Evolutionary conservation across 2,113 vertebrate species (phyloP), one percentile per base, ranked within the genome.

Genomic region (Arenaria interpres): DNA sequence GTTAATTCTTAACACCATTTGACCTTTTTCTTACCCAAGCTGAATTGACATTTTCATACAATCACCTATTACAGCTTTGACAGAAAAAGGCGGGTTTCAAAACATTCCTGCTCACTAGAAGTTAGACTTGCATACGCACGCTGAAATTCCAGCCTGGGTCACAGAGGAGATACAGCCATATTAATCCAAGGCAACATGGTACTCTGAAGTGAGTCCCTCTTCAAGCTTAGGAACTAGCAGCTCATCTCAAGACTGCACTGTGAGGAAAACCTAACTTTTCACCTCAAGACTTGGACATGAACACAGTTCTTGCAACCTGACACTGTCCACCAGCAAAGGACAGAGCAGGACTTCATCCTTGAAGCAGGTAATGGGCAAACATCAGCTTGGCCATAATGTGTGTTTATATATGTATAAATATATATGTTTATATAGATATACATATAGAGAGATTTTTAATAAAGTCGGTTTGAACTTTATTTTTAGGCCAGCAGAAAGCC

Each of bases 401-500:
- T 78, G 37, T 67, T 94, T 93, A 59, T 71, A 27, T 24, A 53
- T 12, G 10, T 60, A 82, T 63, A 95, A 94, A 88, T 95, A 88
- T 8, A 12, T 56, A 54, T 35, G 51, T 68, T 93, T 90, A 60
- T 45, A 62, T n/a, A 88, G 56, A 62, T 85, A 93, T 57, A 85
- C 22, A 19, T 46, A 84, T 4, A 92, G 66, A 94, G 73, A 97
- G 64, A 71, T 88, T 94, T 95, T 93, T 88, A 86, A 95, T 97
- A 24, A 90, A 94, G 59, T 74, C 89, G 80, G 92, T 89, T 76
- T 95, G 86, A 71, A 87, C 68, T 88, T 90, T 75, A 95, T 91
- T 97, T 97, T 95, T 94, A 83, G 84, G 45, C 46, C 51, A 93
- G 88, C n/a, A 93, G 85, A 93, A 94, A 91, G 72, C 81, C 88